Evolutionary conservation across 1,140 invertebrate genomes (phyloP).

Genomic region (Drosophila burlai): DNA sequence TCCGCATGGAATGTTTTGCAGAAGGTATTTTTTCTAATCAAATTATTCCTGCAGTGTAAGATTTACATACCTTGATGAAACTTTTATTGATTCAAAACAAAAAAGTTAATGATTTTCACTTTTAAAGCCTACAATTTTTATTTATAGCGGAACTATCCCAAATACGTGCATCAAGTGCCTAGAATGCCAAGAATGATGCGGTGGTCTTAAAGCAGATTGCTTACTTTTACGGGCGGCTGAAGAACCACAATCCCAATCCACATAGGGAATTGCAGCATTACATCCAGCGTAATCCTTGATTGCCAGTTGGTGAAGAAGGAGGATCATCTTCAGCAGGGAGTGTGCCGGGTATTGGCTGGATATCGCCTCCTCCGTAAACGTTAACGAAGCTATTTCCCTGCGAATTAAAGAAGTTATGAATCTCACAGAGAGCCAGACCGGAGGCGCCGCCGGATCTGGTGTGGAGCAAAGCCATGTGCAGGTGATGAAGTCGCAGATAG

Average conservation of each 20-base stretch:
- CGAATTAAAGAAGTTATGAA: neutral
- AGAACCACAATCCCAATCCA: neutral
- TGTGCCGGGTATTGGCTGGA: neutral
- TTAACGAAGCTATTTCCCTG: neutral
- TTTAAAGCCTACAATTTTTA: neutral
- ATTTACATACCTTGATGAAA: no score
- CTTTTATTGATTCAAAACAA: no score
- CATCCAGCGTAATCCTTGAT: neutral
- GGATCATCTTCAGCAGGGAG: neutral
- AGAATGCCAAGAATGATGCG: neutral
- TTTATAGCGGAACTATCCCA: neutral
- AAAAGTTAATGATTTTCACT: no score
- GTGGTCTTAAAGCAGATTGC: neutral
- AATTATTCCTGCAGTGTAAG: no score
- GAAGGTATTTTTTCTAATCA: no score
- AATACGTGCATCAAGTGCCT: neutral
- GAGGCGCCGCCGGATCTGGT: neutral
- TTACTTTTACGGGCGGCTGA: neutral
- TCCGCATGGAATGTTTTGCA: no score
- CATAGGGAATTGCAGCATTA: neutral
- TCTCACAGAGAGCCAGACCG: neutral
- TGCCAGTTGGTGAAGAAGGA: neutral
- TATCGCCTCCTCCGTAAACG: neutral
- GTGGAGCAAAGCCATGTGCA: neutral
- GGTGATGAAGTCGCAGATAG: neutral